Evolutionary conservation across 2,888 invertebrate species (phyloP), one percentile per base, ranked within the genome.

Genomic region (Dasypogon diadema): DNA sequence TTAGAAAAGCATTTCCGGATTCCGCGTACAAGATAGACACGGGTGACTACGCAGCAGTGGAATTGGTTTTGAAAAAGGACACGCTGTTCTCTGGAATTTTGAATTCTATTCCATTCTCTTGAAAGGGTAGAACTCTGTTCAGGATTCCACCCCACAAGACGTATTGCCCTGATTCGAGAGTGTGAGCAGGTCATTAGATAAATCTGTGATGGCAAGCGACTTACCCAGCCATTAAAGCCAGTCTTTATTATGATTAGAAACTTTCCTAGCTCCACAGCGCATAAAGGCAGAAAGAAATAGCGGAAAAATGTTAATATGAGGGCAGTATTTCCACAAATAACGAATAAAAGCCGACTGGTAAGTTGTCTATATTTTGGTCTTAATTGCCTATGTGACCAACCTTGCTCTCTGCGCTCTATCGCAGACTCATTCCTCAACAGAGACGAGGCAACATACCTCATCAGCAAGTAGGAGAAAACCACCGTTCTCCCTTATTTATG

Each of bases 401-500:
- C 51, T 51, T 51, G 5, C 51, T 51, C 5, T 3, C 21, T 8
- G 2, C 18, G 51, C 51, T 21, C 4, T 16, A 16, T 51, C 51
- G 5, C 51, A 12, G 16, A 4, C 21, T 51, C 21, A 16, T 21
- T 12, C 16, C 18, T 51, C 16, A 21, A 8, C 51, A 5, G 0
- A 51, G 21, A 2, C 18, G 4, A 18, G 18, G 6, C 22, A 51
- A 5, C 21, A 51, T 51, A n/a, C 51, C 8, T 51, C 51, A 51
- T 51, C 51, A 16, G 18, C 14, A 12, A 6, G 42, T 12, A 42
- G 1, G 12, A 16, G 21, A 21, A 51, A 18, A 18, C 14, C 51
- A 51, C 51, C 21, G 51, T 51, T 51, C 12, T 21, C 51, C 21
- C 3, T 65, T 65, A 65, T 65, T 65, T 65, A 65, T 65, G 65